Evolutionary conservation across 1,140 invertebrate species (phyloP).

Genomic region (Ostrea denselamellosa): DNA sequence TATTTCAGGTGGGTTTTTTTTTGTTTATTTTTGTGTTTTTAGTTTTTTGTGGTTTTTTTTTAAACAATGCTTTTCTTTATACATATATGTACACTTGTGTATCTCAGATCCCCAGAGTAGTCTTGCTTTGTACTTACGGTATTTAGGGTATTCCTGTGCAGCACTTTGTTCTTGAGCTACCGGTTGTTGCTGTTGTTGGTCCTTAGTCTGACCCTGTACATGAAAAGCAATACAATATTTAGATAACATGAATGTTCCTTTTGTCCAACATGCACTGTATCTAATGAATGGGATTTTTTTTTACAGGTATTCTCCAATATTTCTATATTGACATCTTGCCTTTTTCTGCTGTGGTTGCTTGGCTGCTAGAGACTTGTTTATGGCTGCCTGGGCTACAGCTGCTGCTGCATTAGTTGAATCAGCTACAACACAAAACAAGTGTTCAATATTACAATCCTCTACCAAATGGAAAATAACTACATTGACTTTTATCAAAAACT

Average conservation of each 20-base stretch:
- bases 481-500: background rate
- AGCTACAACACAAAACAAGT: slow-evolving; percentile 59
- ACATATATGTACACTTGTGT: too few relatives aligned
- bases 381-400: slow-evolving; percentile 92
- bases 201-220: slow-evolving; percentile 19
- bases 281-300: too few relatives aligned
- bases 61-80: too few relatives aligned
- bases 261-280: too few relatives aligned
- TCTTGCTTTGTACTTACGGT: slow-evolving; percentile 60
- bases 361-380: slow-evolving; percentile 85
- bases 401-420: slow-evolving; percentile 91
- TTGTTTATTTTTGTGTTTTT: background rate
- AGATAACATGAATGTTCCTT: too few relatives aligned
- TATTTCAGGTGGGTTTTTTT: background rate
- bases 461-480: background rate
- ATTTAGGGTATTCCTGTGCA: slow-evolving; percentile 57
- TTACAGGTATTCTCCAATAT: too few relatives aligned
- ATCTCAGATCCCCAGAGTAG: background rate
- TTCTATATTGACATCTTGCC: slow-evolving; percentile 47
- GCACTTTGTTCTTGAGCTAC: slow-evolving; percentile 35
- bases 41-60: too few relatives aligned
- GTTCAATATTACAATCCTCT: background rate
- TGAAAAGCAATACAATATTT: too few relatives aligned
- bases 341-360: slow-evolving; percentile 70
- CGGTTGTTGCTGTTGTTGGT: slow-evolving; percentile 17